Evolutionary conservation across 2,797 vertebrate genomes (phyloP).

Genomic region (Furcifer pardalis): DNA sequence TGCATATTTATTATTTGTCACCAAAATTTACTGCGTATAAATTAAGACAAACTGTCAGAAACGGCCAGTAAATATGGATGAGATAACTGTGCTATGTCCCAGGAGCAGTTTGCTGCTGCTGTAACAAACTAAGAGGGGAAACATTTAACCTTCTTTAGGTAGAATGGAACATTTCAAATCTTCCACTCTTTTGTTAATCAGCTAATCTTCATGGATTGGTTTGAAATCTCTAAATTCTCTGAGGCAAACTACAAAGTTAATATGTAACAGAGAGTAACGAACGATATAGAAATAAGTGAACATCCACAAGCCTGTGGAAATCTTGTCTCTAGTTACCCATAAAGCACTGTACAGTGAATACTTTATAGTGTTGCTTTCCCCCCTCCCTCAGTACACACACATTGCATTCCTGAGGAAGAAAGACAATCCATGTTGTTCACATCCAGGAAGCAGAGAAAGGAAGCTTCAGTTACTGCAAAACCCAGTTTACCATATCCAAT

Average conservation of each 20-base stretch:
- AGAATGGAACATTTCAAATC: conserved; percentile 34
- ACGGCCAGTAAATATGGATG: conserved; percentile 58
- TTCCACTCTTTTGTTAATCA: conserved; percentile 10
- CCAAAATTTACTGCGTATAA: conserved; percentile 56
- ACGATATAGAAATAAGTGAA: not conserved
- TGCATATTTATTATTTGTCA: conserved; percentile 63
- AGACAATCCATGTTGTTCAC: not conserved
- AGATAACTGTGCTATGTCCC: conserved; percentile 30
- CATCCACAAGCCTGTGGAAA: not conserved
- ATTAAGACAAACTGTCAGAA: conserved; percentile 57
- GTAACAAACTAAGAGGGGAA: conserved; percentile 36
- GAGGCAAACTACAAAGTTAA: conserved; percentile 15
- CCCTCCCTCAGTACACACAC: not conserved
- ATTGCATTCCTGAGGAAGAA: not conserved
- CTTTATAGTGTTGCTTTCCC: not conserved
- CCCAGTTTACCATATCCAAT: not conserved
- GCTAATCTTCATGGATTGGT: not conserved
- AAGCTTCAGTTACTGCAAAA: not conserved
- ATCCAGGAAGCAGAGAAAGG: not conserved
- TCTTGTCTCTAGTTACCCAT: not conserved
- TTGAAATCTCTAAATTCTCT: not conserved
- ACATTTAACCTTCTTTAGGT: conserved; percentile 53
- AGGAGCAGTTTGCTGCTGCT: conserved; percentile 38
- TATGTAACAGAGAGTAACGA: not conserved
- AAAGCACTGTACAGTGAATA: not conserved